A percentile compares a stretch with the other conserved stretches of the same genome.
phyloP scores from a whole-genome alignment of 1,140 invertebrate genomes.

The Orchesella cincta region DNA sequence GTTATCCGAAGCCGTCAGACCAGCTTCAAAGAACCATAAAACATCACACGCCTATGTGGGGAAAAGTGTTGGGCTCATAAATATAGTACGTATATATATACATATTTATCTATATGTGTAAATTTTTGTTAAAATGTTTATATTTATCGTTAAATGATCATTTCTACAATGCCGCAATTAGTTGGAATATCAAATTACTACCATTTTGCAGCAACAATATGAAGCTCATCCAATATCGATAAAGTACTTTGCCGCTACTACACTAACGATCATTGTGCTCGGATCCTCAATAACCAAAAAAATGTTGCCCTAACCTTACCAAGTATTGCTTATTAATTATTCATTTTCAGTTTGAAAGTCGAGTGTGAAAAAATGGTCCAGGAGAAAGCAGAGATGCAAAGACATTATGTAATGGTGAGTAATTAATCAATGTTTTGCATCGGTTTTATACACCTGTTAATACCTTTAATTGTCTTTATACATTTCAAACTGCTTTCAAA shows the following conservation, averaged over 20 bases:
- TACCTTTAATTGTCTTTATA: no score
- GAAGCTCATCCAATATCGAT: neutral
- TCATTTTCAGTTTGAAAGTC: slow-evolving; percentile 71
- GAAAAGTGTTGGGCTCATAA: neutral
- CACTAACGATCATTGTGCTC: neutral
- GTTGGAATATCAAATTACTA: no score
- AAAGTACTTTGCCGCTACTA: neutral
- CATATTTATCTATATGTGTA: neutral
- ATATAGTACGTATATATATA: neutral
- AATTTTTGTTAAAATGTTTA: neutral
- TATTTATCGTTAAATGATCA: neutral
- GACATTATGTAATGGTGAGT: slow-evolving; percentile 96
- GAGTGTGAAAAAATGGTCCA: slow-evolving; percentile 89
- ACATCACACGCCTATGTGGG: neutral
- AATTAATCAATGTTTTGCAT: neutral
- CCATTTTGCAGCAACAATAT: neutral
- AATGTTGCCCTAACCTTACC: neutral
- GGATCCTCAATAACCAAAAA: neutral
- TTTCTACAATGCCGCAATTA: neutral
- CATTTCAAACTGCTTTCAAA: no score
- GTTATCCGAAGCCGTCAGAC: slow-evolving; percentile 2
- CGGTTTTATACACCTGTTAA: neutral
- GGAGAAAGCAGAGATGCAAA: slow-evolving; percentile 96
- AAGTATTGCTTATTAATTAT: neutral
- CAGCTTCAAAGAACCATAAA: slow-evolving; percentile 5